phyloP scores from a whole-genome alignment of 2,797 vertebrate genomes.

The Zalophus californianus region DNA sequence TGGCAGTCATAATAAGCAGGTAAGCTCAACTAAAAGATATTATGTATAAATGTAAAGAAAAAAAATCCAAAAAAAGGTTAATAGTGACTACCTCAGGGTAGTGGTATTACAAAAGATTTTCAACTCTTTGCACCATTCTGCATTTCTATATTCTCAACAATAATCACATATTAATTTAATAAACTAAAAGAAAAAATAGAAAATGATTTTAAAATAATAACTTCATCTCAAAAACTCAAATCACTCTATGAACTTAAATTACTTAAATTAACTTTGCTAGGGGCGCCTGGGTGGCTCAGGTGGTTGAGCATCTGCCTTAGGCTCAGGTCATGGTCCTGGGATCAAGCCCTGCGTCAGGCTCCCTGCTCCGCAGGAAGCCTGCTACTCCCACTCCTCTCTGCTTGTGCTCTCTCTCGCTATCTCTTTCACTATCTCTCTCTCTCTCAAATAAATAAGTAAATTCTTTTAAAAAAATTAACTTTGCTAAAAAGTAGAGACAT shows the following conservation, averaged over 20 bases:
- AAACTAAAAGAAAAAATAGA: slow-evolving; percentile 21
- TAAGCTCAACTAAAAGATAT: neutral
- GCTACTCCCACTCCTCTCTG: too few relatives aligned
- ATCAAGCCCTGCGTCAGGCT: too few relatives aligned
- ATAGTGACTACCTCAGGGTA: neutral
- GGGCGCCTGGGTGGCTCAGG: too few relatives aligned
- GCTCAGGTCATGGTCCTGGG: too few relatives aligned
- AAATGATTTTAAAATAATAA: slow-evolving; percentile 5
- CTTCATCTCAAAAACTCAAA: slow-evolving; percentile 32
- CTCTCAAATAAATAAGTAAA: too few relatives aligned
- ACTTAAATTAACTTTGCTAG: slow-evolving; percentile 31
- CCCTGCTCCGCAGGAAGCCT: too few relatives aligned
- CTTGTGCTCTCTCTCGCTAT: too few relatives aligned
- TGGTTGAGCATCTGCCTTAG: too few relatives aligned
- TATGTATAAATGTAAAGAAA: neutral
- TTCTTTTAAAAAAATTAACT: neutral
- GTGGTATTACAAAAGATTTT: slow-evolving; percentile 11
- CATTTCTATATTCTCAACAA: slow-evolving; percentile 39
- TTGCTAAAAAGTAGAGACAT: slow-evolving; percentile 5
- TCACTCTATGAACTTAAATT: slow-evolving; percentile 30
- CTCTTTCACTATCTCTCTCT: too few relatives aligned
- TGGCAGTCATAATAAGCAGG: neutral
- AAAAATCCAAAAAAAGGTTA: neutral
- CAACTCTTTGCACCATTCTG: neutral
- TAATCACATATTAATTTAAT: neutral